phyloP scores from a whole-genome alignment of 2,797 vertebrate species.

The Oreortyx pictus region DNA sequence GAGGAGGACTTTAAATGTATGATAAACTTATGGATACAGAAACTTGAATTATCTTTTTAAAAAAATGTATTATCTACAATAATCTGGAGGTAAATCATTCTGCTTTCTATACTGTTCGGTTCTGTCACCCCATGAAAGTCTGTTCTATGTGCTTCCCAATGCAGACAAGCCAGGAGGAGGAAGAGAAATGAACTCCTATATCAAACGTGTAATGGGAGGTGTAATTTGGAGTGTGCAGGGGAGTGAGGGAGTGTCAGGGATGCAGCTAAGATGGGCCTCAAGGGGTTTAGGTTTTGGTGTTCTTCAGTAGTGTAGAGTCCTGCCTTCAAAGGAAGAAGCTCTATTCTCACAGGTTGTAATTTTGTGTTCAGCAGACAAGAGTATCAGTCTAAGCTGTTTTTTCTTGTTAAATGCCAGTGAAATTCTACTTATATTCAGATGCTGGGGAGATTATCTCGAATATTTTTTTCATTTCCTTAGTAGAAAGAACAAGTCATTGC shows the following conservation, averaged over 20 bases:
- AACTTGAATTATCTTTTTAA: too few relatives aligned
- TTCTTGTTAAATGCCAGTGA: not conserved
- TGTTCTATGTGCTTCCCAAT: not conserved
- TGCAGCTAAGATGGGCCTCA: not conserved
- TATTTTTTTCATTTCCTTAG: conserved; percentile 61
- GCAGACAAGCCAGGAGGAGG: not conserved
- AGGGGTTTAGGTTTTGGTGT: not conserved
- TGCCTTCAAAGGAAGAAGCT: too few relatives aligned
- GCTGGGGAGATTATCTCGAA: not conserved
- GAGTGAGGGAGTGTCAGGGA: not conserved
- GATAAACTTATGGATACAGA: too few relatives aligned
- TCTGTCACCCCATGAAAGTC: not conserved
- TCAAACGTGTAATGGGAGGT: too few relatives aligned
- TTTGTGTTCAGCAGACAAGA: too few relatives aligned
- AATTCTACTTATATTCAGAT: not conserved
- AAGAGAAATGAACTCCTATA: not conserved
- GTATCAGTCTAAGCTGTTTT: too few relatives aligned
- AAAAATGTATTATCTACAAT: too few relatives aligned
- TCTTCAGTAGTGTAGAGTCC: not conserved
- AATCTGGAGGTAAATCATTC: too few relatives aligned
- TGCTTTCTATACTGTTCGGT: not conserved
- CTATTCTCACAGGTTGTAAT: too few relatives aligned
- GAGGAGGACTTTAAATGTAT: not conserved
- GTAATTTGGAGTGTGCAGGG: not conserved
- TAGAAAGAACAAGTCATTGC: conserved; percentile 69